These are phyloP conservation scores for Hemaris fuciformis DNA, from an alignment of 2,888 invertebrate species.

Conservation along the genomic window DNA sequence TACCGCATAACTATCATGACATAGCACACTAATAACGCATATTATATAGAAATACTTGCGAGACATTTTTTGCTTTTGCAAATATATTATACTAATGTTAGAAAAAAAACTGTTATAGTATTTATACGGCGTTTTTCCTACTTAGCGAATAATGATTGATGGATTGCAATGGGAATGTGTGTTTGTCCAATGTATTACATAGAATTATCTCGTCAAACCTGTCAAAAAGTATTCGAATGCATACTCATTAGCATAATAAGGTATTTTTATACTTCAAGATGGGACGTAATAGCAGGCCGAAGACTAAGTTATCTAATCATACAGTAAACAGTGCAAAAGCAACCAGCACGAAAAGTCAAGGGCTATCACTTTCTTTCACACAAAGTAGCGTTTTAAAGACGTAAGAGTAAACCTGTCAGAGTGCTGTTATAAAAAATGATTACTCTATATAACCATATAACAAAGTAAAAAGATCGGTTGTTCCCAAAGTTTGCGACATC, in stretches of 20 bases:
- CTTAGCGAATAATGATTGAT: slow-evolving; percentile 40
- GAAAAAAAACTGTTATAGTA: slow-evolving; percentile 26
- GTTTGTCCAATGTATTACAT: slow-evolving; percentile 32
- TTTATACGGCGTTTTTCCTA: slow-evolving; percentile 41
- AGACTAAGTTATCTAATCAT: too few relatives aligned
- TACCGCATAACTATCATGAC: slow-evolving; percentile 36
- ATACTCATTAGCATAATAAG: neutral
- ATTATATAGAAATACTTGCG: slow-evolving; percentile 16
- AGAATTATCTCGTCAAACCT: slow-evolving; percentile 28
- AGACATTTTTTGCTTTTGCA: slow-evolving; percentile 27
- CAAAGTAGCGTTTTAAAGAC: too few relatives aligned
- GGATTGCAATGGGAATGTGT: slow-evolving; percentile 36
- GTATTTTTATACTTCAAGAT: neutral
- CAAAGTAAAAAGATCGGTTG: too few relatives aligned
- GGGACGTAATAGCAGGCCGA: neutral
- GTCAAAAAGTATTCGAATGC: neutral
- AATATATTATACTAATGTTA: slow-evolving; percentile 21
- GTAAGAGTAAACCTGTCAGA: too few relatives aligned
- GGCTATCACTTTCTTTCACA: too few relatives aligned
- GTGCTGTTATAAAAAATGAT: too few relatives aligned
- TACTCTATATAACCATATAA: too few relatives aligned
- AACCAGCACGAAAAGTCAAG: too few relatives aligned
- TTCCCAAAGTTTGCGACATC: too few relatives aligned
- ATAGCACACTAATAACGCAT: neutral
- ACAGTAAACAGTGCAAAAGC: too few relatives aligned